These are phyloP conservation scores for Telenomus remus DNA, from an alignment of 1,140 invertebrate genomes.

Conservation along the genomic window DNA sequence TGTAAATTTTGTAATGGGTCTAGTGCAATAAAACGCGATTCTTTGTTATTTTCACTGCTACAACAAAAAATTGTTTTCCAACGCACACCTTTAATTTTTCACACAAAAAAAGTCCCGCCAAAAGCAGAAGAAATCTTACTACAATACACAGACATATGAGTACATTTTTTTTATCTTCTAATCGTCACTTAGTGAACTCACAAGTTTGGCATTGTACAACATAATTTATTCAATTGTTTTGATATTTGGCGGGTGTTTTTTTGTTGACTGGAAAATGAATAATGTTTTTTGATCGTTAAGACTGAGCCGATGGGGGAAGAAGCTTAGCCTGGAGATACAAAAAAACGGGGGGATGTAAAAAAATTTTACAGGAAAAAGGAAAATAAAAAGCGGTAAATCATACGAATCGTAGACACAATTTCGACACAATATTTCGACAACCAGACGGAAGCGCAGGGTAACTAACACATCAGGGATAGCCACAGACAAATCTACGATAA, in stretches of 20 bases:
- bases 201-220: constrained; percentile 1
- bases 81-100: neutral
- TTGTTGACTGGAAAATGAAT: constrained; percentile 3
- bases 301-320: constrained; percentile 19
- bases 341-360: neutral
- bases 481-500: constrained; percentile 76
- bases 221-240: constrained; percentile 1
- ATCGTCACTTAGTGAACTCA: neutral
- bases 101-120: neutral
- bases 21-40: constrained; percentile 59
- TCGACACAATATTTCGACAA: constrained; percentile 75
- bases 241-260: constrained; percentile 12
- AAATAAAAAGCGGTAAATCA: constrained; percentile 44
- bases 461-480: constrained; percentile 76
- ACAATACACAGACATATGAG: constrained; percentile 7
- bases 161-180: constrained; percentile 17
- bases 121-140: neutral
- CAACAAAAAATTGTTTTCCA: constrained; percentile 12
- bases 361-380: neutral
- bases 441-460: constrained; percentile 77
- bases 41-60: constrained; percentile 33
- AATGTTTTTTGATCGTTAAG: constrained; percentile 47
- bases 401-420: constrained; percentile 69
- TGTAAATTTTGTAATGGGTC: constrained; percentile 37
- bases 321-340: constrained; percentile 13